A percentile compares a stretch with the other conserved stretches of the same genome.
Conservation (phyloP, 1,140 invertebrate genomes). For the Drosophila kepulauana region DNA sequence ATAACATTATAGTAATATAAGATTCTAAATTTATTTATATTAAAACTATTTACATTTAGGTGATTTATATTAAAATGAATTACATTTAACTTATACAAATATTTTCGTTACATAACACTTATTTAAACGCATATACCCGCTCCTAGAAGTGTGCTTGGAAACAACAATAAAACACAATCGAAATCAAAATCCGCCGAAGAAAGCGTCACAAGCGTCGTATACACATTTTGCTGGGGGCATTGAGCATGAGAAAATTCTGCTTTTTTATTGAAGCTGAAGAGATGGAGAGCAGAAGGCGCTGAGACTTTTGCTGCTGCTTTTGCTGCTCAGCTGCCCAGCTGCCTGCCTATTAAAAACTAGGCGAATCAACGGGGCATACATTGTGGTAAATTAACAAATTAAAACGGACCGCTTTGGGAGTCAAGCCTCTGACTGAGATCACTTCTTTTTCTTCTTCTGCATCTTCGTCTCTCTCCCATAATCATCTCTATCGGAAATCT, state of each 20-base stretch:
- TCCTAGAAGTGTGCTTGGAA: not conserved
- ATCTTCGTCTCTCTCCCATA: not conserved
- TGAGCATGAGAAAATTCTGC: slow-evolving; percentile 49
- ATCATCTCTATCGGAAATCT: slow-evolving; percentile 63
- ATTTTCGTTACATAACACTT: not conserved
- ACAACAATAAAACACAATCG: slow-evolving; percentile 13
- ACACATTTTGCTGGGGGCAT: slow-evolving; percentile 28
- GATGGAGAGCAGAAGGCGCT: slow-evolving; percentile 1
- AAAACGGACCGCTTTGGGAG: slow-evolving; percentile 51
- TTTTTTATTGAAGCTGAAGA: slow-evolving; percentile 32
- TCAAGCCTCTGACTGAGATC: slow-evolving; percentile 16
- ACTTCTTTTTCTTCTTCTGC: not conserved
- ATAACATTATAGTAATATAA: too few species aligned
- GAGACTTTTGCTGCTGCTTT: too few species aligned
- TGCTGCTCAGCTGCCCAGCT: slow-evolving; percentile 17
- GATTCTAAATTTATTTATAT: too few species aligned
- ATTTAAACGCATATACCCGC: slow-evolving; percentile 1
- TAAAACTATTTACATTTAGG: too few species aligned
- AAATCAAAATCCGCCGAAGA: slow-evolving; percentile 46
- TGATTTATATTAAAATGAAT: not conserved
- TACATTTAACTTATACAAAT: not conserved
- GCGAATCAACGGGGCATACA: slow-evolving; percentile 45
- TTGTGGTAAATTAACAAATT: slow-evolving; percentile 81
- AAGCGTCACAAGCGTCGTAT: slow-evolving; percentile 22
- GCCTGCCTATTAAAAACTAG: slow-evolving; percentile 65